phyloP scores from a whole-genome alignment of 2,888 invertebrate species.

The Lithophane semibrunnea region DNA sequence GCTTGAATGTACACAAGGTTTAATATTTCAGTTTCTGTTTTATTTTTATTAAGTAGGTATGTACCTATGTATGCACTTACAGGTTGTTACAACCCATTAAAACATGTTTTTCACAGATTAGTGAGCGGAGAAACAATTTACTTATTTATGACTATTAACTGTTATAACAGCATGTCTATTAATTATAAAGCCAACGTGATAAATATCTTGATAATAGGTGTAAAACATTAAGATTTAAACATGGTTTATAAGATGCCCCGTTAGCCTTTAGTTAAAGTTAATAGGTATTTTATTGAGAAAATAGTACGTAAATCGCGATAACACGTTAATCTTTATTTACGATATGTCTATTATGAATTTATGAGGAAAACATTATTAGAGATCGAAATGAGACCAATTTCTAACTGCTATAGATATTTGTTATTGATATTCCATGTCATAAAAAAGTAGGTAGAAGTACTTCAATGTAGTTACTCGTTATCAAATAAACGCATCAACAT shows the following conservation, averaged over 20 bases:
- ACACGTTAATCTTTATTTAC: slow-evolving; percentile 22
- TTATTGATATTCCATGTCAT: slow-evolving; percentile 18
- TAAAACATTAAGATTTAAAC: slow-evolving; percentile 17
- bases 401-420: slow-evolving; percentile 1
- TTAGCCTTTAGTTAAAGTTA: not conserved
- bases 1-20: slow-evolving; percentile 17
- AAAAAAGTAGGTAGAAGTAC: slow-evolving; percentile 23
- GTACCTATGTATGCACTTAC: not conserved
- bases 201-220: slow-evolving; percentile 1
- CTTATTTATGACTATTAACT: not conserved
- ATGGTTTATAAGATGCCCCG: not conserved
- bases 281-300: slow-evolving; percentile 14
- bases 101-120: not conserved
- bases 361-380: not conserved
- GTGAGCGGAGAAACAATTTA: not conserved
- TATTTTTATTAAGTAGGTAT: slow-evolving; percentile 2
- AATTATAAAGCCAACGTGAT: slow-evolving; percentile 5
- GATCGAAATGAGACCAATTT: slow-evolving; percentile 23
- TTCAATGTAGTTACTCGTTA: slow-evolving; percentile 12
- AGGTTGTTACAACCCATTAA: not conserved
- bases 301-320: slow-evolving; percentile 16
- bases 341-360: not conserved
- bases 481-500: slow-evolving; percentile 36
- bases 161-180: slow-evolving; percentile 3
- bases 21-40: slow-evolving; percentile 10